These are phyloP conservation scores for Microctonus aethiopoides DNA, from an alignment of 2,888 invertebrate genomes.

Conservation along the genomic window DNA sequence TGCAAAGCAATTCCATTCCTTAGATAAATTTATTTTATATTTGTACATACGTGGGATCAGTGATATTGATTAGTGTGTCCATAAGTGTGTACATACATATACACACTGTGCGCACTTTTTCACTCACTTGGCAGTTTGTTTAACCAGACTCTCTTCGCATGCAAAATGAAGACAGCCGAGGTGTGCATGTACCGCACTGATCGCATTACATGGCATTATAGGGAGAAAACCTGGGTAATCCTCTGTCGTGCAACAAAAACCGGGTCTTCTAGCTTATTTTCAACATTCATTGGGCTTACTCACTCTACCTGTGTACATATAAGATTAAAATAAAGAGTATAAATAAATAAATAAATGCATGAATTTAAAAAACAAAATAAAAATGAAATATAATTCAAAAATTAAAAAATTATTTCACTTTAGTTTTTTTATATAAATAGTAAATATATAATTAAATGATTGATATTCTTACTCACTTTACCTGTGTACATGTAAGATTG, in stretches of 20 bases:
- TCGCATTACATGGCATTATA: conserved; percentile 66
- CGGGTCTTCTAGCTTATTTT: conserved; percentile 32
- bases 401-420: too few relatives aligned
- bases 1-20: conserved; percentile 23
- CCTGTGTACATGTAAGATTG: too few relatives aligned
- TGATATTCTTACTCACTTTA: too few relatives aligned
- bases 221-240: conserved; percentile 56
- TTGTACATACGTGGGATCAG: neutral
- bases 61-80: conserved; percentile 27
- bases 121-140: neutral
- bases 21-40: neutral
- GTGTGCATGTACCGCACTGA: conserved; percentile 54
- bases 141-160: neutral
- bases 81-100: neutral
- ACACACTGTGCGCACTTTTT: neutral
- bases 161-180: conserved; percentile 34
- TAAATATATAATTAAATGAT: too few relatives aligned
- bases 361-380: neutral
- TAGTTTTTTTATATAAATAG: too few relatives aligned
- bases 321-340: too few relatives aligned
- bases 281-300: conserved; percentile 29
- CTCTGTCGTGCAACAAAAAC: conserved; percentile 45
- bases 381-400: too few relatives aligned
- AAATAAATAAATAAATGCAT: neutral
- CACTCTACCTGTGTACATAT: too few relatives aligned